phyloP scores from a whole-genome alignment of 2,113 vertebrate genomes.

The Osmerus eperlanus region DNA sequence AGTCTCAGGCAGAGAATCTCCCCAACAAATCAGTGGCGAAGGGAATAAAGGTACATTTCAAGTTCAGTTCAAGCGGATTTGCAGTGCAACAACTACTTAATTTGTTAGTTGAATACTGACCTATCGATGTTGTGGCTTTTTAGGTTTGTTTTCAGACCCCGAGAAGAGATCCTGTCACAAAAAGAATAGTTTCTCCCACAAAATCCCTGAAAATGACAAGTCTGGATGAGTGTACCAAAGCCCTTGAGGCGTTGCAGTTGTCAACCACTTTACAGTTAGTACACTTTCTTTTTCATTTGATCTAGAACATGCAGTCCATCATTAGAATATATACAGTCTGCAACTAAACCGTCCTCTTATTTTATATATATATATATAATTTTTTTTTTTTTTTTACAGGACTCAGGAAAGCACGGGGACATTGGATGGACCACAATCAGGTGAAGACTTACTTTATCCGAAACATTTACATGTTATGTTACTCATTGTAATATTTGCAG shows the following conservation, averaged over 20 bases:
- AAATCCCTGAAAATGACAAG: conserved; percentile 56
- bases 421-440: conserved; percentile 33
- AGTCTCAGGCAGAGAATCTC: conserved; percentile 86
- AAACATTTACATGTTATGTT: too few relatives aligned
- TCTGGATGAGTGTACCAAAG: conserved; percentile 54
- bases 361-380: not conserved
- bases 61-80: not conserved
- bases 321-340: not conserved
- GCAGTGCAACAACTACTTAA: too few relatives aligned
- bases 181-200: conserved; percentile 79
- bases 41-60: conserved; percentile 70
- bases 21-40: conserved; percentile 71
- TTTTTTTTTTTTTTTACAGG: conserved; percentile 51
- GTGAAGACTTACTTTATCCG: conserved; percentile 34
- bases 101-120: not conserved
- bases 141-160: conserved; percentile 96
- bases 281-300: not conserved
- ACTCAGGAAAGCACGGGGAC: conserved; percentile 10
- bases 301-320: not conserved
- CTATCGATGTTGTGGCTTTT: not conserved
- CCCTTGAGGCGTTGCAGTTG: conserved; percentile 42
- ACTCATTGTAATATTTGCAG: too few relatives aligned
- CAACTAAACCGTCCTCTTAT: not conserved
- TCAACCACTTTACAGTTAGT: conserved; percentile 17
- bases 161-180: conserved; percentile 83